A percentile compares a stretch with the other conserved stretches of the same genome.
phyloP scores from a whole-genome alignment of 2,888 invertebrate species.

The Ormia ochracea region DNA sequence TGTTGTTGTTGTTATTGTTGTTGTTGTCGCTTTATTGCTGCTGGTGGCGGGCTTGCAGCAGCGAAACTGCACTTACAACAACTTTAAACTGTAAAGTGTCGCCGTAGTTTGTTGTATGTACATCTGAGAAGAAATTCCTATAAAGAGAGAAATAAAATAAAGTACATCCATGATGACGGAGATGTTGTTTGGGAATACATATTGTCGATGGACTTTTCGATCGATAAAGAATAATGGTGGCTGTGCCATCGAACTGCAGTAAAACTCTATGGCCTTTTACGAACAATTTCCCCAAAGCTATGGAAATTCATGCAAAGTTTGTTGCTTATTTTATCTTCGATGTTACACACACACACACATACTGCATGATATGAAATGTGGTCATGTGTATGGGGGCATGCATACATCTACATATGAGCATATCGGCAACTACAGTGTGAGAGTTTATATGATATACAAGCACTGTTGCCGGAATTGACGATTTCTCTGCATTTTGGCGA shows the following conservation, averaged over 20 bases:
- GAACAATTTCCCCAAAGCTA: slow-evolving; percentile 62
- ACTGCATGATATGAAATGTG: not conserved
- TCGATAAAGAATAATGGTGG: slow-evolving; percentile 39
- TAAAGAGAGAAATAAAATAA: not conserved
- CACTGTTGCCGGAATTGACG: too few relatives aligned
- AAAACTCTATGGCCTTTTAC: slow-evolving; percentile 36
- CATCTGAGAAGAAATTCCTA: not conserved
- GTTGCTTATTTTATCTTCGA: slow-evolving; percentile 47
- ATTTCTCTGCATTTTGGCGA: too few relatives aligned
- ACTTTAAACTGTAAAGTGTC: slow-evolving; percentile 4
- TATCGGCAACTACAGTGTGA: slow-evolving; percentile 7
- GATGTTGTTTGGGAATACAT: slow-evolving; percentile 46
- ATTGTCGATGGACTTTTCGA: slow-evolving; percentile 45
- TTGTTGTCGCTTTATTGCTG: slow-evolving; percentile 38
- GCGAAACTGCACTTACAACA: slow-evolving; percentile 12
- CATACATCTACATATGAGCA: not conserved
- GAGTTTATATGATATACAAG: not conserved
- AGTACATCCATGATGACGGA: slow-evolving; percentile 48
- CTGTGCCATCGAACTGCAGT: slow-evolving; percentile 4
- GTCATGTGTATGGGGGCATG: not conserved
- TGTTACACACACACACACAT: slow-evolving; percentile 17
- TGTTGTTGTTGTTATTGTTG: not conserved
- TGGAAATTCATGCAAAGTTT: slow-evolving; percentile 60
- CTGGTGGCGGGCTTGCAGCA: slow-evolving; percentile 40
- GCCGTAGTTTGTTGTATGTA: slow-evolving; percentile 7